These are phyloP conservation scores for Clinocottus analis DNA, from an alignment of 2,113 vertebrate species.

Conservation along the genomic window DNA sequence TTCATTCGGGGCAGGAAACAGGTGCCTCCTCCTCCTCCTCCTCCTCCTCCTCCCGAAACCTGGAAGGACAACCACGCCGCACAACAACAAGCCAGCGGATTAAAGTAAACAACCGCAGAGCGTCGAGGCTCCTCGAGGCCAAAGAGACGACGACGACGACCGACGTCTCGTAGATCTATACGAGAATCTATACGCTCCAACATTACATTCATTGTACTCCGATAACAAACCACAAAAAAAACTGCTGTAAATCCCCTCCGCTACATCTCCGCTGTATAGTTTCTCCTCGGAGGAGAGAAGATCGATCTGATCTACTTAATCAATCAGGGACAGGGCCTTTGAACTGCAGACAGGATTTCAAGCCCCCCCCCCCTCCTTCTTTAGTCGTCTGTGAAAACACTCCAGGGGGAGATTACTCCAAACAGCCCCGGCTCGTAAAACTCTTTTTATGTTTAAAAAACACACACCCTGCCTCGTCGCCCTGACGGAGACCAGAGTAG, in stretches of 20 bases:
- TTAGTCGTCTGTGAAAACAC: slow-evolving; percentile 71
- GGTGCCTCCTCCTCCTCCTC: slow-evolving; percentile 76
- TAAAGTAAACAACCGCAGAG: slow-evolving; percentile 51
- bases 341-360: slow-evolving; percentile 76
- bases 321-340: slow-evolving; percentile 70
- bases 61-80: slow-evolving; percentile 45
- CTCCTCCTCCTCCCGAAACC: no score
- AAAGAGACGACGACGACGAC: no score
- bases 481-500: slow-evolving; percentile 31
- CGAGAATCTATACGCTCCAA: not conserved
- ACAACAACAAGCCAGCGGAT: slow-evolving; percentile 44
- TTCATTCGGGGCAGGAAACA: slow-evolving; percentile 69
- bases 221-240: not conserved
- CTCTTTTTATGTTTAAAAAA: slow-evolving; percentile 68
- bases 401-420: slow-evolving; percentile 67
- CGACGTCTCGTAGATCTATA: no score
- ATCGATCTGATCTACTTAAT: slow-evolving; percentile 72
- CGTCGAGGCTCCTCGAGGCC: slow-evolving; percentile 30
- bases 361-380: slow-evolving; percentile 4
- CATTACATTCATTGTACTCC: slow-evolving; percentile 5
- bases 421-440: slow-evolving; percentile 69
- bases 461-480: slow-evolving; percentile 38
- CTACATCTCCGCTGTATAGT: slow-evolving; percentile 14
- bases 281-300: slow-evolving; percentile 27
- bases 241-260: slow-evolving; percentile 6